Conservation (phyloP, 2,113 vertebrate genomes). For the Loxodonta africana region DNA sequence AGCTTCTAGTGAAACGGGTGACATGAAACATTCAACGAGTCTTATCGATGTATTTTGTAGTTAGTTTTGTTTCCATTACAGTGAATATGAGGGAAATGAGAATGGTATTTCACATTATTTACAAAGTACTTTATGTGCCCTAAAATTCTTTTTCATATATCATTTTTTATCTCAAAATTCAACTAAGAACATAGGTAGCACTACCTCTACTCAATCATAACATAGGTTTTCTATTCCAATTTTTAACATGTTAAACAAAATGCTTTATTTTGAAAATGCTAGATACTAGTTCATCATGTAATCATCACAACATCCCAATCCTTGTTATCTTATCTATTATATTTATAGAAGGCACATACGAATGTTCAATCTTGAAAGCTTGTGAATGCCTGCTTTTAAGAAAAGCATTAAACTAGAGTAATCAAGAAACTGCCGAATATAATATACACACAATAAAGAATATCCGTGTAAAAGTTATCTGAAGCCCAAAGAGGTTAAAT, state of each 20-base stretch:
- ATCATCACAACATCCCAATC: not conserved
- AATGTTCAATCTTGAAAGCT: not conserved
- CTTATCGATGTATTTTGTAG: not conserved
- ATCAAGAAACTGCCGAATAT: not conserved
- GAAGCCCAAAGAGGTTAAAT: not conserved
- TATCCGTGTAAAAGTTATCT: not conserved
- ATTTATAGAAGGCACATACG: not conserved
- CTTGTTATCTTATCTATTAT: not conserved
- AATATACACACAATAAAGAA: not conserved
- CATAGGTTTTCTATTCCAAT: not conserved
- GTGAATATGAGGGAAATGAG: not conserved
- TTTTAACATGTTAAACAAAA: not conserved
- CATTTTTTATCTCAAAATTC: not conserved
- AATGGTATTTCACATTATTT: not conserved
- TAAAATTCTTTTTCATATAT: not conserved
- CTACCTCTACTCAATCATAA: not conserved
- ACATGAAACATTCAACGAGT: not conserved
- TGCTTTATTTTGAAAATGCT: not conserved
- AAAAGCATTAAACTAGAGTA: not conserved
- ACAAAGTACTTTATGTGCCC: not conserved
- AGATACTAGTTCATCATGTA: not conserved
- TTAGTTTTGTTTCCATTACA: not conserved
- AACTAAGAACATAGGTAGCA: not conserved
- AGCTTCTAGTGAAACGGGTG: not conserved
- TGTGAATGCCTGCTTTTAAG: not conserved